Evolutionary conservation across 1,140 invertebrate species (phyloP).

Genomic region (Conopomorpha cramerella): DNA sequence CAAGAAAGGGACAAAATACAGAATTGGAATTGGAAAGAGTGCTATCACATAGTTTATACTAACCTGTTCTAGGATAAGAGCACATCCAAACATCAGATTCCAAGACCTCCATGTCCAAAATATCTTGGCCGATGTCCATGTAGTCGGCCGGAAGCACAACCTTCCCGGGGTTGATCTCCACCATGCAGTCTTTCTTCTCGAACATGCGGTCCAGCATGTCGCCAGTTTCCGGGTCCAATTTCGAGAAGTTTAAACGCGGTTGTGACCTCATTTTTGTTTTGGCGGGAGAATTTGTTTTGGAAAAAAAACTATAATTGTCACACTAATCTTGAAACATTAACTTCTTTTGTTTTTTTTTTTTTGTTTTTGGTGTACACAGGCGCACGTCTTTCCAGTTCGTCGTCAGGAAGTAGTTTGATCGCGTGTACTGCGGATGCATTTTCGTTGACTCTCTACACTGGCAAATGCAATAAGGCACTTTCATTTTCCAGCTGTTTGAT

Average conservation of each 20-base stretch:
- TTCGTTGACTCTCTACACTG: too few relatives aligned
- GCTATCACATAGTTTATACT: too few relatives aligned
- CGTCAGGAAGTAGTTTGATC: too few relatives aligned
- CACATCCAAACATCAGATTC: conserved; percentile 80
- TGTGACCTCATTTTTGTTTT: conserved; percentile 24
- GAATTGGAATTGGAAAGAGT: too few relatives aligned
- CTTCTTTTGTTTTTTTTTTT: neutral
- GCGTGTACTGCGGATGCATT: too few relatives aligned
- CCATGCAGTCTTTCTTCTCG: conserved; percentile 67
- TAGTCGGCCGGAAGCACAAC: conserved; percentile 71
- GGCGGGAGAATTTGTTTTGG: too few relatives aligned
- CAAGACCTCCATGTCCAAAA: conserved; percentile 68
- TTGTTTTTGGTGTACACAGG: neutral
- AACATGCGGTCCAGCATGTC: conserved; percentile 69
- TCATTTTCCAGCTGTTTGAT: too few relatives aligned
- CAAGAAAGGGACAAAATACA: too few relatives aligned
- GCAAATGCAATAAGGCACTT: too few relatives aligned
- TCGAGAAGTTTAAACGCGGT: conserved; percentile 60
- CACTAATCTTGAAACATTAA: neutral
- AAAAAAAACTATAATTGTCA: too few relatives aligned
- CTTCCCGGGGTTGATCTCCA: conserved; percentile 70
- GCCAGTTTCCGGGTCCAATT: conserved; percentile 64
- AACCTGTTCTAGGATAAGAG: conserved; percentile 81
- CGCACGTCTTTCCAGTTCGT: too few relatives aligned
- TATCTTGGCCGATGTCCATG: conserved; percentile 68